Conservation (phyloP, 2,888 invertebrate species). For the Dioctria linearis region DNA sequence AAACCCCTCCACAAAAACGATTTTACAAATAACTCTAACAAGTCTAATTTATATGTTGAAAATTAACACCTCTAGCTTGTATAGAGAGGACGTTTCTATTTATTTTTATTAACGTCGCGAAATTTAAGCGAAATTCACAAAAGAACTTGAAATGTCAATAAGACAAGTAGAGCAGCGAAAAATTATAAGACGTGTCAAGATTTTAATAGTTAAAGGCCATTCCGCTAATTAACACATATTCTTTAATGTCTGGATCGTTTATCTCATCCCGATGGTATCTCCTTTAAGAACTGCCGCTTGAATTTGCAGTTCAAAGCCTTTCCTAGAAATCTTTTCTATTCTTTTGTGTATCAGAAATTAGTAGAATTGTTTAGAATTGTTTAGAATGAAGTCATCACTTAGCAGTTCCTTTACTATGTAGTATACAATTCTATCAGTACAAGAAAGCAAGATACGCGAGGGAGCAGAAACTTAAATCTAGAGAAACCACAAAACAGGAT, state of each 20-base stretch:
- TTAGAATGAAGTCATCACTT: slow-evolving; percentile 37
- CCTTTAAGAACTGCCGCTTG: slow-evolving; percentile 23
- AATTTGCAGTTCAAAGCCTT: slow-evolving; percentile 30
- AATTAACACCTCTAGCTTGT: no score
- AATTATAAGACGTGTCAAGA: not conserved
- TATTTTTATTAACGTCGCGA: no score
- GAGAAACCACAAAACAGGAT: not conserved
- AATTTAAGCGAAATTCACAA: no score
- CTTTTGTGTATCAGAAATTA: slow-evolving; percentile 29
- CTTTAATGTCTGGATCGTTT: not conserved
- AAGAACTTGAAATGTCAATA: not conserved
- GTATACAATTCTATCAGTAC: no score
- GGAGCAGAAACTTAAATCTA: no score
- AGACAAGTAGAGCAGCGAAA: not conserved
- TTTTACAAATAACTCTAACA: no score
- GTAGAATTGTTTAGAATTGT: slow-evolving; percentile 46
- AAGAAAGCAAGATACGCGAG: no score
- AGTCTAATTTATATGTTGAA: no score
- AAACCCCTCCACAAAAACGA: no score
- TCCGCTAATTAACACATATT: slow-evolving; percentile 38
- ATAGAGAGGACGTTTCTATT: no score
- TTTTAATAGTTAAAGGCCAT: slow-evolving; percentile 6
- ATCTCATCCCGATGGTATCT: slow-evolving; percentile 8
- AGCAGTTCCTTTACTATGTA: not conserved
- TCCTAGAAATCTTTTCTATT: slow-evolving; percentile 29